Percentiles rank a stretch among this genome's conserved stretches.
Evolutionary conservation across 2,888 invertebrate genomes (phyloP).

Genomic region (Platycheirus rosarum): DNA sequence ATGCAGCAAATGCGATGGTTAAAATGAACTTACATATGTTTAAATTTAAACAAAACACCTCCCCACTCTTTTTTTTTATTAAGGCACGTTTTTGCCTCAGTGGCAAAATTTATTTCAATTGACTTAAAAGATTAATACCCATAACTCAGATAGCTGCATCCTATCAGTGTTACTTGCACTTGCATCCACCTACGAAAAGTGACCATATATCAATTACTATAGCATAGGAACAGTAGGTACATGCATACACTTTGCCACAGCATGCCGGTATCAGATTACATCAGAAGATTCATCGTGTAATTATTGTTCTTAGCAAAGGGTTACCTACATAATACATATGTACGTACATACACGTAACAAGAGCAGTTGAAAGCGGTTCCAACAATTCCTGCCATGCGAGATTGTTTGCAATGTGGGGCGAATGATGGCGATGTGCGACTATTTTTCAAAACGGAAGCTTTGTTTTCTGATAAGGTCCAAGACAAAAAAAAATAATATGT

Average conservation of each 20-base stretch:
- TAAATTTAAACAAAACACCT: no score
- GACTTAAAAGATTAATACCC: not conserved
- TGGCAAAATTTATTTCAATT: constrained; percentile 20
- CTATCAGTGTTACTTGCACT: not conserved
- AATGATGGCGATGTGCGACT: constrained; percentile 38
- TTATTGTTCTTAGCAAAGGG: not conserved
- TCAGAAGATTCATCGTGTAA: not conserved
- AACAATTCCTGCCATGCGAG: constrained; percentile 33
- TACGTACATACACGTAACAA: not conserved
- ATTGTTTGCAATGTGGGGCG: constrained; percentile 34
- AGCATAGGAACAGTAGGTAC: not conserved
- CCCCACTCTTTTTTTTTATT: no score
- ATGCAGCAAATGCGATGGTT: no score
- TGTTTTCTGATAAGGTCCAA: constrained; percentile 52
- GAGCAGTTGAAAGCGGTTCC: constrained; percentile 3
- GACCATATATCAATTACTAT: not conserved
- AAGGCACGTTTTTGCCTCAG: not conserved
- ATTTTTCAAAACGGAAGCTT: constrained; percentile 63
- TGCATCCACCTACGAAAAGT: constrained; percentile 4
- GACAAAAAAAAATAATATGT: constrained; percentile 7
- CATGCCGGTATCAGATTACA: constrained; percentile 4
- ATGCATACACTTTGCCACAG: not conserved
- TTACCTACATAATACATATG: not conserved
- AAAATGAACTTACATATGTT: no score
- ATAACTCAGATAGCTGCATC: not conserved